phyloP scores from a whole-genome alignment of 1,140 invertebrate genomes.

The Ips typographus region DNA sequence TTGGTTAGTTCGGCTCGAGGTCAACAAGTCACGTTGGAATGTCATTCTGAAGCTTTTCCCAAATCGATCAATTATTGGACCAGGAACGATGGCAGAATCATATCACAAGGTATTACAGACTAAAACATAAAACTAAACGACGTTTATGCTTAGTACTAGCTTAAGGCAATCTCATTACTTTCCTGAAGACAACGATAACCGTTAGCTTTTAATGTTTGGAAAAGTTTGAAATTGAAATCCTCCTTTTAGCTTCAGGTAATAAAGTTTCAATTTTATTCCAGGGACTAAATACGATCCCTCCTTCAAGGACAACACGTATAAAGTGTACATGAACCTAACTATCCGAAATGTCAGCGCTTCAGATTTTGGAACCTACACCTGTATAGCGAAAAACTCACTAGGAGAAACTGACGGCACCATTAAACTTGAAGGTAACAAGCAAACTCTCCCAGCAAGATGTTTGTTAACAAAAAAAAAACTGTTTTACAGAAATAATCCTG shows the following conservation, averaged over 20 bases:
- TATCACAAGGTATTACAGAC: constrained; percentile 62
- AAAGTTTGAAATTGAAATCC: constrained; percentile 10
- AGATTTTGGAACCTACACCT: constrained; percentile 81
- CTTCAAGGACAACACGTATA: constrained; percentile 71
- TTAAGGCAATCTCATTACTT: constrained; percentile 8
- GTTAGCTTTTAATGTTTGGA: background rate
- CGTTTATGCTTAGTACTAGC: background rate
- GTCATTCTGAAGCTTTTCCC: constrained; percentile 82
- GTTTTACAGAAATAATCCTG: no score
- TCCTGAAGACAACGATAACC: background rate
- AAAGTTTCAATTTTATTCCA: constrained; percentile 48
- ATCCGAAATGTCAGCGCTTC: constrained; percentile 65
- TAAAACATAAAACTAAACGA: constrained; percentile 1
- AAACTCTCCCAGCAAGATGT: background rate
- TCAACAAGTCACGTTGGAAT: constrained; percentile 74
- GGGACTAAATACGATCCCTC: constrained; percentile 75
- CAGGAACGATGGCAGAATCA: constrained; percentile 73
- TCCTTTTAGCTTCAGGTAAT: background rate
- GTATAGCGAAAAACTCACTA: constrained; percentile 86
- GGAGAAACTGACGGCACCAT: constrained; percentile 87
- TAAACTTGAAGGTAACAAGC: constrained; percentile 80
- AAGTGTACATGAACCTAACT: constrained; percentile 75
- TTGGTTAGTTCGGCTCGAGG: constrained; percentile 73
- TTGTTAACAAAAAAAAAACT: no score
- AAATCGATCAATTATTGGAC: constrained; percentile 88